Conservation (phyloP, 64 coral and sea anemone genomes). For the Orbicella faveolata region DNA sequence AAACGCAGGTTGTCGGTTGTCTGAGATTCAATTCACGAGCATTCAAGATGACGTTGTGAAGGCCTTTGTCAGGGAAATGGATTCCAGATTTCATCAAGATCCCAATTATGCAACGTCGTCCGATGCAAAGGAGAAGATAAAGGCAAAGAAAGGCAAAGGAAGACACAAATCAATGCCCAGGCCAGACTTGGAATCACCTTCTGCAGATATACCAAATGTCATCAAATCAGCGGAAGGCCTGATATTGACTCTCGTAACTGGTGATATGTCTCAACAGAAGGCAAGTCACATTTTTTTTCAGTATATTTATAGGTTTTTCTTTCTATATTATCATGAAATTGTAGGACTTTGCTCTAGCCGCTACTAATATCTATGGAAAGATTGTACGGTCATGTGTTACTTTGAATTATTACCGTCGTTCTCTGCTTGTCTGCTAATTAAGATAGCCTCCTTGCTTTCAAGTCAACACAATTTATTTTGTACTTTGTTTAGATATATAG, state of each 20-base stretch:
- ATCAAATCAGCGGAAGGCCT: conserved; percentile 6
- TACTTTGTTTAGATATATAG: too few relatives aligned
- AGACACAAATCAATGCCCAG: neutral
- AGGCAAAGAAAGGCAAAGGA: neutral
- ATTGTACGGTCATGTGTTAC: too few relatives aligned
- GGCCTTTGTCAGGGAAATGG: conserved; percentile 28
- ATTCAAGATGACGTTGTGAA: neutral
- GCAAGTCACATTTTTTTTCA: neutral
- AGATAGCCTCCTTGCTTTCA: too few relatives aligned
- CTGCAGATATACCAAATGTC: conserved; percentile 1
- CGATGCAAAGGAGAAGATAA: neutral
- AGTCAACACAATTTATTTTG: too few relatives aligned
- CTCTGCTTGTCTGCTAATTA: too few relatives aligned
- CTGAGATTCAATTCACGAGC: conserved; percentile 44
- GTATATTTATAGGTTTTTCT: neutral
- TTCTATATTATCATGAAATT: too few relatives aligned
- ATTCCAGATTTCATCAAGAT: neutral
- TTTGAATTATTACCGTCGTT: too few relatives aligned
- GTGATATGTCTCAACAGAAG: conserved; percentile 38
- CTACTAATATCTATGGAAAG: too few relatives aligned
- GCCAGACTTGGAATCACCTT: neutral
- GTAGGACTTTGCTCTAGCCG: too few relatives aligned
- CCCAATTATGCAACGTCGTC: neutral
- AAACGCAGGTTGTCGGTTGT: neutral
- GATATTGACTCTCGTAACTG: neutral